A percentile compares a stretch with the other conserved stretches of the same genome.
phyloP scores from a whole-genome alignment of 2,797 vertebrate genomes.

The Ctenopoma kingsleyae region DNA sequence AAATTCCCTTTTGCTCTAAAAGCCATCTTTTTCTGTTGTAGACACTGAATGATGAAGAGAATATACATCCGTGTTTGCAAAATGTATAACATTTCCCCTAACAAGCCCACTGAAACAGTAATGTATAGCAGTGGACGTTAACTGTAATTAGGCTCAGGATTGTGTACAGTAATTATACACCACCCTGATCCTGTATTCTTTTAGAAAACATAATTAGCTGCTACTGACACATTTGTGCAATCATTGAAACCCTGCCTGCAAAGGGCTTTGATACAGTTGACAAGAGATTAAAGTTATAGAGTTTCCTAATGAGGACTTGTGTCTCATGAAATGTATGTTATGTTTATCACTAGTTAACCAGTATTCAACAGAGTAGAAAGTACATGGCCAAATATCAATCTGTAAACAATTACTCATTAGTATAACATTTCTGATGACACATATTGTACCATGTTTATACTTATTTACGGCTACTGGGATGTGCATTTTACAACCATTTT shows the following conservation, averaged over 20 bases:
- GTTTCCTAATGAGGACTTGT: not conserved
- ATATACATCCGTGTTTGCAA: not conserved
- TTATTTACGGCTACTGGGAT: not conserved
- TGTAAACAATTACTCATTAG: not conserved
- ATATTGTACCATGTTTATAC: no score
- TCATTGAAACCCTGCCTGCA: slow-evolving; percentile 10
- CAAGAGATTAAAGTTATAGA: not conserved
- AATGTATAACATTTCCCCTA: slow-evolving; percentile 9
- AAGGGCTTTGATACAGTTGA: not conserved
- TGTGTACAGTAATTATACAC: slow-evolving; percentile 50
- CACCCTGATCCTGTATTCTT: slow-evolving; percentile 15
- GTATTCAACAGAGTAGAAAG: not conserved
- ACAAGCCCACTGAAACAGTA: not conserved
- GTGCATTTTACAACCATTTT: not conserved
- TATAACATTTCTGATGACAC: no score
- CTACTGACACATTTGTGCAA: slow-evolving; percentile 3
- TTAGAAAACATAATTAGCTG: slow-evolving; percentile 32
- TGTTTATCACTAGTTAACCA: not conserved
- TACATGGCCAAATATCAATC: no score
- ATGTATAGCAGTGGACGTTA: slow-evolving; percentile 8
- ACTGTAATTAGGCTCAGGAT: slow-evolving; percentile 33
- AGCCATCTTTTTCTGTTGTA: not conserved
- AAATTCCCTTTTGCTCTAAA: slow-evolving; percentile 3
- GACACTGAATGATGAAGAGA: slow-evolving; percentile 13
- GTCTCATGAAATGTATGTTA: not conserved